A percentile compares a stretch with the other conserved stretches of the same genome.
These are phyloP conservation scores for Eilema caniola DNA, from an alignment of 2,888 invertebrate genomes.

Conservation along the genomic window DNA sequence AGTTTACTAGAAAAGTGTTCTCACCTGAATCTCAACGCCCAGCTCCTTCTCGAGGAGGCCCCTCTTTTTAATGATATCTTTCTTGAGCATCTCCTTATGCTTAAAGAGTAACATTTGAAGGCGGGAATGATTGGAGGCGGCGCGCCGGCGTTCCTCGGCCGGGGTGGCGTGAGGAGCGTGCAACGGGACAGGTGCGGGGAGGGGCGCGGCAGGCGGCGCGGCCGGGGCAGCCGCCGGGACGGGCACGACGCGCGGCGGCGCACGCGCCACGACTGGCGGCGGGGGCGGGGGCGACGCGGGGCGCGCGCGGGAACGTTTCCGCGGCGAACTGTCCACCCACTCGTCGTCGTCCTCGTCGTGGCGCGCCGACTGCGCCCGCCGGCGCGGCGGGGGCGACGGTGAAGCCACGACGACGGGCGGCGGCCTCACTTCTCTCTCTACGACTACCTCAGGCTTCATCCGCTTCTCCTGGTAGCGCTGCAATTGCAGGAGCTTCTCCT, in stretches of 20 bases:
- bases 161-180: conserved; percentile 69
- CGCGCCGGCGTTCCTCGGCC: conserved; percentile 84
- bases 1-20: background rate
- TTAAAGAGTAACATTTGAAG: conserved; percentile 93
- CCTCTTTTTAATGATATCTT: conserved; percentile 96
- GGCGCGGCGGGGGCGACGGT: conserved; percentile 65
- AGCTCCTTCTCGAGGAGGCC: conserved; percentile 95
- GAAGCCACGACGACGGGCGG: conserved; percentile 56
- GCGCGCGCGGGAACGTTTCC: conserved; percentile 63
- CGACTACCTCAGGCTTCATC: conserved; percentile 87
- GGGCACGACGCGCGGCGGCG: conserved; percentile 29
- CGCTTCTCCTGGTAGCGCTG: conserved; percentile 94
- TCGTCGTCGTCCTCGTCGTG: conserved; percentile 81
- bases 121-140: conserved; percentile 86
- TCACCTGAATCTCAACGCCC: conserved; percentile 95
- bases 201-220: conserved; percentile 65
- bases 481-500: conserved; percentile 95
- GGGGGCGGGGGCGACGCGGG: conserved; percentile 48
- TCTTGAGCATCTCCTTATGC: conserved; percentile 97
- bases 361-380: conserved; percentile 65
- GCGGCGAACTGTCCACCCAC: conserved; percentile 77
- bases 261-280: conserved; percentile 27
- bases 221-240: conserved; percentile 46
- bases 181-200: conserved; percentile 59
- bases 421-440: conserved; percentile 73